These are phyloP conservation scores for Tethea ocularis DNA, from an alignment of 2,888 invertebrate genomes.

Conservation along the genomic window DNA sequence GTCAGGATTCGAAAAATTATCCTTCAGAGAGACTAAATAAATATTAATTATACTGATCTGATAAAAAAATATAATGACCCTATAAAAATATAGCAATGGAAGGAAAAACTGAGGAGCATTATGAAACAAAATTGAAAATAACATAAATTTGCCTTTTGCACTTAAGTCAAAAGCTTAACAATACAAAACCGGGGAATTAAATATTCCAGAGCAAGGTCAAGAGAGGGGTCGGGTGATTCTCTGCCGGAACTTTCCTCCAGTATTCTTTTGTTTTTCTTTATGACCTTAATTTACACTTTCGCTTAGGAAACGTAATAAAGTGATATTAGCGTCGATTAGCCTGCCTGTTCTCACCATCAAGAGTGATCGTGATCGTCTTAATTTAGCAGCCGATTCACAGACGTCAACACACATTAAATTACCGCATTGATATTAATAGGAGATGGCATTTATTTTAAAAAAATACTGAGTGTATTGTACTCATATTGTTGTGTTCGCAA, in stretches of 20 bases:
- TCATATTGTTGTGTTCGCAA: slow-evolving; percentile 13
- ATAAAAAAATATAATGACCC: no score
- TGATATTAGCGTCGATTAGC: neutral
- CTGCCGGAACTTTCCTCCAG: neutral
- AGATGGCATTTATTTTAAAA: no score
- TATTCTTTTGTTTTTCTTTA: neutral
- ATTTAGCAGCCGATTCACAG: neutral
- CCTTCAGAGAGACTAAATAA: no score
- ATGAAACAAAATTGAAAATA: slow-evolving; percentile 7
- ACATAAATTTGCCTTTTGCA: slow-evolving; percentile 3
- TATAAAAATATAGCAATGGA: neutral
- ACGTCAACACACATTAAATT: no score
- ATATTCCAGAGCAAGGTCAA: slow-evolving; percentile 10
- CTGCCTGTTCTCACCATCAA: neutral
- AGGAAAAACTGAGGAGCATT: neutral
- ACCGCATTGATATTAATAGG: no score
- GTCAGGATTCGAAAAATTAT: no score
- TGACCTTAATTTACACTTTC: neutral
- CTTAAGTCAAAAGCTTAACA: neutral
- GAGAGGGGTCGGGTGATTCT: neutral
- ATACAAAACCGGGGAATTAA: slow-evolving; percentile 8
- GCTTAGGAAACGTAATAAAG: neutral
- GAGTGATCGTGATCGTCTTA: neutral
- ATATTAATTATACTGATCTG: neutral
- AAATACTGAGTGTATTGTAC: neutral